These are phyloP conservation scores for Aspidiotus rigidus DNA, from an alignment of 2,888 invertebrate species.

Conservation along the genomic window DNA sequence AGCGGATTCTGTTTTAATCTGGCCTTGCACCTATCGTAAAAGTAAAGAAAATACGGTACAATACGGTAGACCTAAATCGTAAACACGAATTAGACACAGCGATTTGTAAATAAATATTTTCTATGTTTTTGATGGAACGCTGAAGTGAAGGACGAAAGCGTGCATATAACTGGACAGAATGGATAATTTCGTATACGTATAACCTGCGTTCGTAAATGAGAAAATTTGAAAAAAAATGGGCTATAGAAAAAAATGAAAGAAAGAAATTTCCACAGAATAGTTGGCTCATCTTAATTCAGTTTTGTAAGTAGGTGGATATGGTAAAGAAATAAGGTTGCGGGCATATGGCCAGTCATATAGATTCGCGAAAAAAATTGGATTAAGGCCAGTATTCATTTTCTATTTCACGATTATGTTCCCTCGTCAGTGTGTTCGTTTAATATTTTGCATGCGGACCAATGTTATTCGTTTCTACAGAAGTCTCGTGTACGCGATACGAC, in stretches of 20 bases:
- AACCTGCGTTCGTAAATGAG: too few species aligned
- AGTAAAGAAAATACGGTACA: too few species aligned
- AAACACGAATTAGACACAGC: not conserved
- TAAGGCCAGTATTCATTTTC: constrained; percentile 7
- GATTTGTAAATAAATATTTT: not conserved
- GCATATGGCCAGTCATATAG: constrained; percentile 28
- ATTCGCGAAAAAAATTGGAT: not conserved
- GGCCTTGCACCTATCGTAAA: too few species aligned
- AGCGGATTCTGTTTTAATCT: too few species aligned
- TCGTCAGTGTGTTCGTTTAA: not conserved
- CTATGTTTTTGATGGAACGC: constrained; percentile 7
- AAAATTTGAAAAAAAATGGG: not conserved
- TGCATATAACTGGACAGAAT: constrained; percentile 16
- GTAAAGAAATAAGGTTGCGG: constrained; percentile 33
- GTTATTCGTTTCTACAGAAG: too few species aligned
- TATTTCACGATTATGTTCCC: constrained; percentile 3
- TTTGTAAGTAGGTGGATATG: constrained; percentile 26
- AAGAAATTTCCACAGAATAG: constrained; percentile 19
- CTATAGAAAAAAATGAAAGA: not conserved
- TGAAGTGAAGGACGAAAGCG: constrained; percentile 17
- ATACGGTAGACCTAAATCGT: too few species aligned
- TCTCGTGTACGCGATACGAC: too few species aligned
- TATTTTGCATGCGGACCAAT: not conserved
- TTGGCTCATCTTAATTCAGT: constrained; percentile 29
- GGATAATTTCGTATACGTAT: not conserved